These are phyloP conservation scores for Heterocephalus glaber DNA, from an alignment of 2,113 vertebrate species.

Conservation along the genomic window DNA sequence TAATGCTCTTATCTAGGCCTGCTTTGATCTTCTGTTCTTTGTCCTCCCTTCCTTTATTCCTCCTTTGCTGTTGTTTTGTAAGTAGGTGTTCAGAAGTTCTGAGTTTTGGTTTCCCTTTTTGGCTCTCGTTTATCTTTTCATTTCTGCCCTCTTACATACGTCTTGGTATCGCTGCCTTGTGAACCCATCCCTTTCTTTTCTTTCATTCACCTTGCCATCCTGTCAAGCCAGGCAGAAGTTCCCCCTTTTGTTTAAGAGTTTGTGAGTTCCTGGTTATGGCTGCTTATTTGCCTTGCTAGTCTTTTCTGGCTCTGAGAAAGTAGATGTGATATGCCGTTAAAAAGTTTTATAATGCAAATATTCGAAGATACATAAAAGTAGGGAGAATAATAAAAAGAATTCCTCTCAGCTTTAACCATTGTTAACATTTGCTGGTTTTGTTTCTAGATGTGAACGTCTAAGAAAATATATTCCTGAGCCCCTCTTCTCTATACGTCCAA, in stretches of 20 bases:
- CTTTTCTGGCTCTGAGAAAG: conserved; percentile 13
- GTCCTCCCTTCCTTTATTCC: not conserved
- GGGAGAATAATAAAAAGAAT: not conserved
- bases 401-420: not conserved
- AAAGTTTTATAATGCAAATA: not conserved
- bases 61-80: not conserved
- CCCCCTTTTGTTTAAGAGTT: not conserved
- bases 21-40: not conserved
- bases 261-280: not conserved
- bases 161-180: not conserved
- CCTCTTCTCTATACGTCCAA: not conserved
- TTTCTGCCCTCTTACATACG: not conserved
- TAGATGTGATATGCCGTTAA: not conserved
- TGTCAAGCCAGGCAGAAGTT: not conserved
- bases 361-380: not conserved
- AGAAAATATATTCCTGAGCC: not conserved
- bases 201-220: not conserved
- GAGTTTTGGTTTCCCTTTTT: not conserved
- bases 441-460: not conserved
- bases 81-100: not conserved
- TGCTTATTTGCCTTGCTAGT: not conserved
- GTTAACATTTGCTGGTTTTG: not conserved
- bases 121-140: not conserved
- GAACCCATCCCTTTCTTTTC: not conserved
- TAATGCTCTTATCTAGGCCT: not conserved